phyloP scores from a whole-genome alignment of 2,113 vertebrate genomes.

The Leptobrachium leishanense region DNA sequence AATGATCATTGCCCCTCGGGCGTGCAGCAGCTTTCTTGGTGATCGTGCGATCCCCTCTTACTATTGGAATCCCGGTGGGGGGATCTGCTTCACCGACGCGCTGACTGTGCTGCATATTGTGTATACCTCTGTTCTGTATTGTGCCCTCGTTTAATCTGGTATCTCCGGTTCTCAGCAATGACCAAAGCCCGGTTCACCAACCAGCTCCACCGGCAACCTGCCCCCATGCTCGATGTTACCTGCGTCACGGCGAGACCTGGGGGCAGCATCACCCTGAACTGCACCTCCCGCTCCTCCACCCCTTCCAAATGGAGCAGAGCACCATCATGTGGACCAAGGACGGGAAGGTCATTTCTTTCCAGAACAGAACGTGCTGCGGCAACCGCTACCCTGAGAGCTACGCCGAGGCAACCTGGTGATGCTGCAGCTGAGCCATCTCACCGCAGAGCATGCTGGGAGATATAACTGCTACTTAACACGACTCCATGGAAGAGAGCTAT shows the following conservation, averaged over 20 bases:
- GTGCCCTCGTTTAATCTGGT: no score
- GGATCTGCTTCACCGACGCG: no score
- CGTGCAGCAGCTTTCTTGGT: no score
- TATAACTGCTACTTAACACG: slow-evolving; percentile 19
- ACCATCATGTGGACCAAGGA: slow-evolving; percentile 10
- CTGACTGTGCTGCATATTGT: no score
- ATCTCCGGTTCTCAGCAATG: no score
- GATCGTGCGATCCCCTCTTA: no score
- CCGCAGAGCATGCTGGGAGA: neutral
- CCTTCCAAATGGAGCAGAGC: neutral
- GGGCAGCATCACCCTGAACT: neutral
- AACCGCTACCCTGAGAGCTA: neutral
- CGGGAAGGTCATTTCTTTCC: neutral
- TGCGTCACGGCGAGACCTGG: neutral
- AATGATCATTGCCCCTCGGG: no score
- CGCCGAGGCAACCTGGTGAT: neutral
- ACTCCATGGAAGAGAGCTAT: neutral
- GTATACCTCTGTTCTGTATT: no score
- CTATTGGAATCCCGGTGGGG: no score
- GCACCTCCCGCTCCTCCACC: neutral
- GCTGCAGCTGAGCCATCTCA: neutral
- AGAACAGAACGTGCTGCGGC: neutral
- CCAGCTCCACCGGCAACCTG: neutral
- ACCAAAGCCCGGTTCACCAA: neutral
- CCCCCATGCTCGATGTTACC: neutral